phyloP scores from a whole-genome alignment of 2,797 vertebrate genomes.

The Gallinago nigripennis region DNA sequence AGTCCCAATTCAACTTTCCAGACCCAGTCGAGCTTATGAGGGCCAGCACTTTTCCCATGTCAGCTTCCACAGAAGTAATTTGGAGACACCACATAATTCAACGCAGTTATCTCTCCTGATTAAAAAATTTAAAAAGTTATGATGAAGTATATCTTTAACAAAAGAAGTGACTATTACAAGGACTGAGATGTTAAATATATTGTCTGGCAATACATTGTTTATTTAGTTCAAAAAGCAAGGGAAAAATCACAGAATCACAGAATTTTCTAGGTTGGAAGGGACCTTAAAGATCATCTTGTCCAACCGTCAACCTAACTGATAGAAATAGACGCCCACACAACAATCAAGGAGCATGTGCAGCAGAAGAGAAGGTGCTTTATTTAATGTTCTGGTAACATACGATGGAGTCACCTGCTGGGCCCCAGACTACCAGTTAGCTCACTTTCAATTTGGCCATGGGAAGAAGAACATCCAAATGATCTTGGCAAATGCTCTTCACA shows the following conservation, averaged over 20 bases:
- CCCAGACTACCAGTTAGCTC: background rate
- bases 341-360: background rate
- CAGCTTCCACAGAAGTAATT: background rate
- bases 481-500: background rate
- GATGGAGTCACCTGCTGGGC: background rate
- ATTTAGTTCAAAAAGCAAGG: background rate
- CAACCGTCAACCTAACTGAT: too few species aligned
- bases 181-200: background rate
- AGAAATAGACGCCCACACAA: too few species aligned
- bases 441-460: background rate
- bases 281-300: too few species aligned
- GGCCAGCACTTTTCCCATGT: background rate
- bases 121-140: background rate
- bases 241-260: background rate
- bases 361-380: background rate
- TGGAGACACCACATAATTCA: background rate
- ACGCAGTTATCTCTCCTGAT: background rate
- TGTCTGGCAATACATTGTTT: background rate
- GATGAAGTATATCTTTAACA: background rate
- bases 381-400: background rate
- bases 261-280: too few species aligned
- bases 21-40: background rate
- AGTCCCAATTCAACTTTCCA: background rate
- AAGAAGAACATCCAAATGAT: background rate
- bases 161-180: background rate